These are phyloP conservation scores for Corbicula japonica DNA, from an alignment of 2,888 invertebrate genomes.

Conservation along the genomic window DNA sequence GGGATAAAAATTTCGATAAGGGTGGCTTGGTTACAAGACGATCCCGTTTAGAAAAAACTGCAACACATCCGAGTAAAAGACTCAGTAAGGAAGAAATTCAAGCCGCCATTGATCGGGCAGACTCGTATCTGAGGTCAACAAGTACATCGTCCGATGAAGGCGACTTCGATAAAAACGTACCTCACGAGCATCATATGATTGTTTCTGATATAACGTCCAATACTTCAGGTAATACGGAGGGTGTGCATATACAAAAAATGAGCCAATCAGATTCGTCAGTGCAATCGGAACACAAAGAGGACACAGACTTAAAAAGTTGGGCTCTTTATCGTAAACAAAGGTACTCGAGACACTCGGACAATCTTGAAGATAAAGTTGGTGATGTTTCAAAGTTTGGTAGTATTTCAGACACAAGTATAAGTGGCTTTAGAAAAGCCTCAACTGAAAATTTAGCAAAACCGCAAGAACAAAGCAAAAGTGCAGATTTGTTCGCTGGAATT, in stretches of 20 bases:
- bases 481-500: conserved; percentile 47
- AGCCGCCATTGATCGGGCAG: conserved; percentile 77
- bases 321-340: conserved; percentile 64
- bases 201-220: conserved; percentile 52
- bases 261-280: conserved; percentile 59
- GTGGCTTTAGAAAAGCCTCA: conserved; percentile 63
- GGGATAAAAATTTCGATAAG: conserved; percentile 41
- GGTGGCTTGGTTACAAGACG: conserved; percentile 52
- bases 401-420: conserved; percentile 68
- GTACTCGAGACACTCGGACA: conserved; percentile 61
- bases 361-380: conserved; percentile 65
- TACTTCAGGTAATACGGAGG: conserved; percentile 20
- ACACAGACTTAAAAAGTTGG: conserved; percentile 61
- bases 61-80: conserved; percentile 63
- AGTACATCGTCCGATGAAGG: conserved; percentile 64
- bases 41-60: conserved; percentile 45
- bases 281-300: conserved; percentile 30
- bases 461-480: conserved; percentile 29
- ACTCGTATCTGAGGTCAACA: conserved; percentile 74
- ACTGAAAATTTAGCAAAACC: conserved; percentile 56
- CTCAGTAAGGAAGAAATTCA: conserved; percentile 80
- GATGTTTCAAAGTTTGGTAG: conserved; percentile 66
- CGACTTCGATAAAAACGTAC: conserved; percentile 47
- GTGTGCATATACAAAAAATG: conserved; percentile 49
- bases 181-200: conserved; percentile 39